Evolutionary conservation across 2,888 invertebrate species (phyloP).

Genomic region (Drosophila colorata): DNA sequence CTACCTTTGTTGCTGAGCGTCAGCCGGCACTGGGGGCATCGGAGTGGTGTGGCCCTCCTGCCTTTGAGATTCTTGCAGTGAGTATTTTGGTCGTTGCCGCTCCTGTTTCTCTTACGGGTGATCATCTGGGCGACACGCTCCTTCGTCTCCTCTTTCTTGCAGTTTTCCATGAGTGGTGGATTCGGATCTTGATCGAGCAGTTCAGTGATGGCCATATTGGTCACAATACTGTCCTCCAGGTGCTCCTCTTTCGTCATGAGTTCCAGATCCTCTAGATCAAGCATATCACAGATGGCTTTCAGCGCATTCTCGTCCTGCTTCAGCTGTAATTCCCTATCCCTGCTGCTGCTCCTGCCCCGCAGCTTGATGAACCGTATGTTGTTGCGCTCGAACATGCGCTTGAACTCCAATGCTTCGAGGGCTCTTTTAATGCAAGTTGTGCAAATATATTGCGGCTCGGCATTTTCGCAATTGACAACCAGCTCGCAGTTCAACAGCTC

Average conservation of each 20-base stretch:
- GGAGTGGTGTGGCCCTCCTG: too few species aligned
- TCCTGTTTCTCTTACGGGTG: too few species aligned
- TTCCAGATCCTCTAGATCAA: slow-evolving; percentile 6
- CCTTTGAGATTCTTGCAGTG: neutral
- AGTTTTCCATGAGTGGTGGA: neutral
- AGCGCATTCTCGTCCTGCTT: slow-evolving; percentile 1
- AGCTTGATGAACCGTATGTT: neutral
- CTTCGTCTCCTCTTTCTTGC: neutral
- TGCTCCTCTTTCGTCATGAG: neutral
- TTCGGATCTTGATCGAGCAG: neutral
- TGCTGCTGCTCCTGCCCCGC: too few species aligned
- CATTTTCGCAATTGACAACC: neutral
- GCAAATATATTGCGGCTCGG: slow-evolving; percentile 29
- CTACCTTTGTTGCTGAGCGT: slow-evolving; percentile 6
- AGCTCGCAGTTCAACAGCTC: slow-evolving; percentile 9
- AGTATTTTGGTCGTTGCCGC: neutral
- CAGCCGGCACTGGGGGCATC: slow-evolving; percentile 3
- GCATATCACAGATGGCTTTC: slow-evolving; percentile 6
- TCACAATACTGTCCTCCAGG: neutral
- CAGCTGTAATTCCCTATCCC: neutral
- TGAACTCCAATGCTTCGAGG: slow-evolving; percentile 16
- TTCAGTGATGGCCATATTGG: neutral
- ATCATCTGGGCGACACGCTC: neutral
- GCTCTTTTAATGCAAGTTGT: slow-evolving; percentile 8
- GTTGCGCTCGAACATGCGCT: slow-evolving; percentile 12